Percentiles rank a stretch among this genome's conserved stretches.
Evolutionary conservation across 2,888 invertebrate species (phyloP).

Genomic region (Gastrophysa polygoni): DNA sequence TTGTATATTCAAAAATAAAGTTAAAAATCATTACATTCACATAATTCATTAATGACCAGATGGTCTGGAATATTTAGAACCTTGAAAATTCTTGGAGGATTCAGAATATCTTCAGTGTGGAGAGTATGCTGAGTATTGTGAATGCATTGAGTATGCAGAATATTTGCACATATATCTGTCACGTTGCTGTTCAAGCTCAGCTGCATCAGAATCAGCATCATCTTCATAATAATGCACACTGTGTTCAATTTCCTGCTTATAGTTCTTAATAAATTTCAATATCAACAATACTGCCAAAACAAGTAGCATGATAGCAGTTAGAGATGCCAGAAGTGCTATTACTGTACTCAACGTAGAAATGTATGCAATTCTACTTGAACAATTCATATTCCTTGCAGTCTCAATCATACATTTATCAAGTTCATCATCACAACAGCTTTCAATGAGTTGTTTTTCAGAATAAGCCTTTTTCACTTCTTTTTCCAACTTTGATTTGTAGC

Average conservation of each 20-base stretch:
- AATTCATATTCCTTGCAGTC: slow-evolving; percentile 3
- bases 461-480: neutral
- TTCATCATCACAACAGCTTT: slow-evolving; percentile 18
- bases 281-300: slow-evolving; percentile 1
- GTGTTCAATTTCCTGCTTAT: neutral
- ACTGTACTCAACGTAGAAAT: slow-evolving; percentile 1
- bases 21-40: no score
- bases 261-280: neutral
- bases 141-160: no score
- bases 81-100: neutral
- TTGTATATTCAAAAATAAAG: no score
- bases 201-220: neutral
- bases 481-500: slow-evolving; percentile 12
- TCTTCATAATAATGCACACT: neutral
- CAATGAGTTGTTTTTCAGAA: neutral
- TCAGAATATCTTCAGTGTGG: neutral
- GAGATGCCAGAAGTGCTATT: slow-evolving; percentile 7
- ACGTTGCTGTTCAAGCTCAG: no score
- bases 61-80: neutral
- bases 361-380: slow-evolving; percentile 4
- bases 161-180: no score
- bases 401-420: slow-evolving; percentile 9
- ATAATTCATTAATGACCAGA: no score
- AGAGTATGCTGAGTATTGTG: neutral
- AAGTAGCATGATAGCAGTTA: neutral